Conservation (phyloP, 2,888 invertebrate genomes). For the Drosophila kambysellisi region DNA sequence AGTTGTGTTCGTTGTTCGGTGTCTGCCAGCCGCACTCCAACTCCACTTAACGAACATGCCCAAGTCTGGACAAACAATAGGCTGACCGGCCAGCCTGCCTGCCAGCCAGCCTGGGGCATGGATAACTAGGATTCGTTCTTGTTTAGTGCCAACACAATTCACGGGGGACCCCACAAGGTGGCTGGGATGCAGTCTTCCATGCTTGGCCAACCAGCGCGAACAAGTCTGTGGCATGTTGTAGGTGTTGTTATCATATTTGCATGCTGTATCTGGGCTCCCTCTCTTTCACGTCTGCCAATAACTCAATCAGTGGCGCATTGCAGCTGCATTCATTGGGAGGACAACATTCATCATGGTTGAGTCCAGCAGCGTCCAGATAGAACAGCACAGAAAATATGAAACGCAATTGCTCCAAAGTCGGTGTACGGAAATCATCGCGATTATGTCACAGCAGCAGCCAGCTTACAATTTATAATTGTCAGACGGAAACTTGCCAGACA, state of each 20-base stretch:
- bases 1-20: slow-evolving; percentile 35
- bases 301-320: slow-evolving; percentile 75
- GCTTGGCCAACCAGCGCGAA: slow-evolving; percentile 59
- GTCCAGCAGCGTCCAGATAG: slow-evolving; percentile 1
- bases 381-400: slow-evolving; percentile 51
- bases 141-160: slow-evolving; percentile 68
- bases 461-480: slow-evolving; percentile 79
- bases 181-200: slow-evolving; percentile 39
- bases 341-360: slow-evolving; percentile 65
- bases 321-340: slow-evolving; percentile 48
- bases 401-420: slow-evolving; percentile 39
- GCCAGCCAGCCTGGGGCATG: slow-evolving; percentile 51
- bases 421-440: slow-evolving; percentile 69
- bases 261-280: slow-evolving; percentile 3
- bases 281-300: slow-evolving; percentile 50
- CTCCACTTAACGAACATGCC: slow-evolving; percentile 72
- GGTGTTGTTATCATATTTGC: slow-evolving; percentile 75
- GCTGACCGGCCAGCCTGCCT: slow-evolving; percentile 23
- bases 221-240: slow-evolving; percentile 71
- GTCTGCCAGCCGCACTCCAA: slow-evolving; percentile 36
- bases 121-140: slow-evolving; percentile 45
- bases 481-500: slow-evolving; percentile 71
- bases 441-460: slow-evolving; percentile 70
- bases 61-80: slow-evolving; percentile 76
- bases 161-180: slow-evolving; percentile 37